Evolutionary conservation across 2,888 invertebrate genomes (phyloP), one percentile per base, ranked within the genome.

Genomic region (Macropis europaea): DNA sequence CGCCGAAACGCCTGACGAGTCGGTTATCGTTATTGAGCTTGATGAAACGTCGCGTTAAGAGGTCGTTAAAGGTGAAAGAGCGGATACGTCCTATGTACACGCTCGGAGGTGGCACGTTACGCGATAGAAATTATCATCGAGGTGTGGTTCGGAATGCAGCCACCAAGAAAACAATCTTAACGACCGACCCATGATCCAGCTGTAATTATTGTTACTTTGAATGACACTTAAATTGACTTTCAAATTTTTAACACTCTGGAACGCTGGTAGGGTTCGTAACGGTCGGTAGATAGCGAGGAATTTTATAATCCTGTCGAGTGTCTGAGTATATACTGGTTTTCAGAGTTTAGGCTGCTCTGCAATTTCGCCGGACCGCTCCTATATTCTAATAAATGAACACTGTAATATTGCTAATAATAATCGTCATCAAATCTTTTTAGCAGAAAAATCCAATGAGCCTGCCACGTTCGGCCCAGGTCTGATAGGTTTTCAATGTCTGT

Each of bases 131-230:
- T 81, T 61, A 73, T 66, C 68, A 73, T 54, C 67, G 76, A 85
- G 85, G 84, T 81, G 84, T 81, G 84, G 84, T 77, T 76, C 45
- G 84, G 85, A 83, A 85, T 84, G 83, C 85, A 79, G 81, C 71
- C 61, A 63, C 56, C 61, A 63, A 47, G 77, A 64, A 70, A 68
- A 68, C 67, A 66, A 53, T 67, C 43, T 68, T 74, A 70, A 70
- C 66, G 68, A 73, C 64, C 69, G 54, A 59, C 43, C 63, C 32
- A 72, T 64, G 69, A 67, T 52, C 53, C 9, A 40, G 36, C 47
- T 57, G 38, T 69, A 42, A 63, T 63, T 73, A 56, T 63, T 38
- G 47, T 71, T 53, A 30, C 9, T 38, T n/a, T 26, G 30, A 22
- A 7, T 1, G 47, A 43, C 43, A 11, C 22, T 40, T 13, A 2